These are phyloP conservation scores for Asbolus verrucosus DNA, from an alignment of 1,140 invertebrate species.

Conservation along the genomic window DNA sequence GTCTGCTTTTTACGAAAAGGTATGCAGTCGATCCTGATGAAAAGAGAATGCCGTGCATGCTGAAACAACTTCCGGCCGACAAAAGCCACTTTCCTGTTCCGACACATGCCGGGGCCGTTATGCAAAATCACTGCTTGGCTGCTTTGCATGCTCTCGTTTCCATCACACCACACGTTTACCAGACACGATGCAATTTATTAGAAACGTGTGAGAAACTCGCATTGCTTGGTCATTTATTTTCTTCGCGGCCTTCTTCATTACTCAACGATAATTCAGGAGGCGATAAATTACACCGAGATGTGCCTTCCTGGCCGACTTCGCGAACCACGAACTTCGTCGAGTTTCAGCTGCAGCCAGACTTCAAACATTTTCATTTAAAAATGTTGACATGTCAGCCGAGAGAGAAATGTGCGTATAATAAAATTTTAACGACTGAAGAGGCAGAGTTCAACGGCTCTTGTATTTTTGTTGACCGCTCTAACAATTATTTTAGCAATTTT, in stretches of 20 bases:
- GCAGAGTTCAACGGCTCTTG: constrained; percentile 17
- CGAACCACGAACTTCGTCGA: no score
- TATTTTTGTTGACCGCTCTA: neutral
- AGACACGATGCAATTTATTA: no score
- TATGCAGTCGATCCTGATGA: constrained; percentile 13
- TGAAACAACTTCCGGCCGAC: constrained; percentile 13
- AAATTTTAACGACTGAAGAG: constrained; percentile 14
- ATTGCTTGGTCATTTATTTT: neutral
- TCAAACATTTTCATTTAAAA: neutral
- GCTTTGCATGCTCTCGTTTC: constrained; percentile 35
- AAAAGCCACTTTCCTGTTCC: constrained; percentile 31
- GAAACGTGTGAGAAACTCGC: constrained; percentile 11
- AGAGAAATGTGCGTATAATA: constrained; percentile 1
- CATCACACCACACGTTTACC: neutral
- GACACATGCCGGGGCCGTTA: constrained; percentile 19
- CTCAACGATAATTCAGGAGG: no score
- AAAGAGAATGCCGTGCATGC: constrained; percentile 15
- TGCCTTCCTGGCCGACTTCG: neutral
- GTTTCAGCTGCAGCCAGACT: no score
- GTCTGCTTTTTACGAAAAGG: no score
- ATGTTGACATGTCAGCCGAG: neutral
- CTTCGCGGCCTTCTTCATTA: no score
- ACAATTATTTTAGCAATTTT: constrained; percentile 11
- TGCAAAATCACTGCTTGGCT: constrained; percentile 29
- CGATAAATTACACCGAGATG: neutral